phyloP scores from a whole-genome alignment of 2,888 invertebrate species.

The Macrophya annulata region DNA sequence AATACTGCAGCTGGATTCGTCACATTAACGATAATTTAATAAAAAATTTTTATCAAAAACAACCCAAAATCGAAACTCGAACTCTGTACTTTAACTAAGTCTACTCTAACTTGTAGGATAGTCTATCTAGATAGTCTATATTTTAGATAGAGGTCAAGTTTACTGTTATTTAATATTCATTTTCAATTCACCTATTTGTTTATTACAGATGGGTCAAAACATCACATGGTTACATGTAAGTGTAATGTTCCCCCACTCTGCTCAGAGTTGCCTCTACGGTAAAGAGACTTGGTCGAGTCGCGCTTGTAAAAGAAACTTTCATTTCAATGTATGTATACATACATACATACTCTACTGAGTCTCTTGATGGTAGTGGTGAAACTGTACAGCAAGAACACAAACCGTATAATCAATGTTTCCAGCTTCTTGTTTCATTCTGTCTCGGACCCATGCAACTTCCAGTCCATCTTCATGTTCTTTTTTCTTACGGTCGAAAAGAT shows the following conservation, averaged over 20 bases:
- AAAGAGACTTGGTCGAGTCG: too few relatives aligned
- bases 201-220: neutral
- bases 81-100: too few relatives aligned
- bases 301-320: too few relatives aligned
- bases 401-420: slow-evolving; percentile 72
- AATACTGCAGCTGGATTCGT: neutral
- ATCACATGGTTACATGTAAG: neutral
- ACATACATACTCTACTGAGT: too few relatives aligned
- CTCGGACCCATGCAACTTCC: slow-evolving; percentile 82
- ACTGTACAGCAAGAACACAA: slow-evolving; percentile 8
- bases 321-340: too few relatives aligned
- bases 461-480: slow-evolving; percentile 76
- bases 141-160: too few relatives aligned
- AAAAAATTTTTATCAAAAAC: neutral
- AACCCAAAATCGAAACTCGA: neutral
- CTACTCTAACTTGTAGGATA: too few relatives aligned
- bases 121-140: too few relatives aligned
- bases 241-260: too few relatives aligned
- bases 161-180: neutral
- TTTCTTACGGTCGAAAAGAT: slow-evolving; percentile 81
- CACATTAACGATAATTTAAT: neutral
- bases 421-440: slow-evolving; percentile 78
- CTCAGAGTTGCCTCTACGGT: too few relatives aligned
- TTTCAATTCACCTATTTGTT: neutral
- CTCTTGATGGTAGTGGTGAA: neutral